Percentiles rank a stretch among this genome's conserved stretches.
These are phyloP conservation scores for Trigoniulus corallinus DNA, from an alignment of 1,140 invertebrate species.

Conservation along the genomic window DNA sequence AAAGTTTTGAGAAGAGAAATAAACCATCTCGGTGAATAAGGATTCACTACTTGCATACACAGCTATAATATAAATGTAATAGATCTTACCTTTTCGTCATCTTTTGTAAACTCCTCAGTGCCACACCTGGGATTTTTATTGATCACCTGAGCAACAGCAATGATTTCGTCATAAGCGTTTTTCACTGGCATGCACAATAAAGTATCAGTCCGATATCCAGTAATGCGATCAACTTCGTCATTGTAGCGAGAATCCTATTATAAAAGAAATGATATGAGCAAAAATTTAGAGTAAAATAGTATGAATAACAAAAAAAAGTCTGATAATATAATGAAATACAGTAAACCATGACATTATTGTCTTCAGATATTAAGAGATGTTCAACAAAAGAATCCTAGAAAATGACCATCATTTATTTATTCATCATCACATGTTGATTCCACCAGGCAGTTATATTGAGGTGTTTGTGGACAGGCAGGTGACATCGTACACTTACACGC, in stretches of 20 bases:
- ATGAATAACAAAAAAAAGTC: too few relatives aligned
- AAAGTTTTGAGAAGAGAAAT: too few relatives aligned
- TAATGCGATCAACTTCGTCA: constrained; percentile 30
- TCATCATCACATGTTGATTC: too few relatives aligned
- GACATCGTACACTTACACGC: too few relatives aligned
- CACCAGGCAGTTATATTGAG: too few relatives aligned
- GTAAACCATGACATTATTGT: not conserved
- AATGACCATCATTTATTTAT: too few relatives aligned
- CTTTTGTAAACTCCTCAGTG: constrained; percentile 19
- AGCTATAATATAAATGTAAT: not conserved
- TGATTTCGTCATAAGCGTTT: constrained; percentile 28
- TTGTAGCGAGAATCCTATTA: constrained; percentile 29
- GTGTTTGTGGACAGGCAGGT: too few relatives aligned
- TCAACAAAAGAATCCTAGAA: too few relatives aligned
- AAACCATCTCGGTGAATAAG: too few relatives aligned
- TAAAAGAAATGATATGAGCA: constrained; percentile 4
- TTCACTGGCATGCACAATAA: constrained; percentile 31
- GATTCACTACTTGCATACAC: too few relatives aligned
- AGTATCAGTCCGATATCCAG: constrained; percentile 29
- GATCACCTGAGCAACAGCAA: constrained; percentile 33
- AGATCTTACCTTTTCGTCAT: constrained; percentile 30
- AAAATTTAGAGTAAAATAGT: too few relatives aligned
- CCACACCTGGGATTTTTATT: constrained; percentile 27
- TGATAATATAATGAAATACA: not conserved
- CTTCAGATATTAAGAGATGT: too few relatives aligned